These are phyloP conservation scores for Tachypleus tridentatus DNA, from an alignment of 1,140 invertebrate genomes.

Conservation along the genomic window DNA sequence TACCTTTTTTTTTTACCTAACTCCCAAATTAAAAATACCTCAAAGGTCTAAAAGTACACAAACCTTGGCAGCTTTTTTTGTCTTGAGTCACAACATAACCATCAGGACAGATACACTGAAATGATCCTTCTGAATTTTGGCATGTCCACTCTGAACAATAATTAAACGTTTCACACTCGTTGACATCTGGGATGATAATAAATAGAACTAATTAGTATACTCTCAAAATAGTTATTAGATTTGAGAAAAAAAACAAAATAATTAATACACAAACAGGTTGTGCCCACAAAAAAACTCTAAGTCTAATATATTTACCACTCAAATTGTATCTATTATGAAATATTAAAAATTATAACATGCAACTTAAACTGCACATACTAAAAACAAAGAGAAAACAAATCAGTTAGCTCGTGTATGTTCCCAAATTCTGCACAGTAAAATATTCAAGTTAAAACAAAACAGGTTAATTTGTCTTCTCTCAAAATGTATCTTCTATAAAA, in stretches of 20 bases:
- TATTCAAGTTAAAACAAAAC: no score
- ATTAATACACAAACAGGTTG: slow-evolving; percentile 41
- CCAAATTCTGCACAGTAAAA: no score
- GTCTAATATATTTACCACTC: slow-evolving; percentile 55
- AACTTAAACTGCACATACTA: no score
- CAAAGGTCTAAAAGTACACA: no score
- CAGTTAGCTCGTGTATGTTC: no score
- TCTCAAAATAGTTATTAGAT: slow-evolving; percentile 41
- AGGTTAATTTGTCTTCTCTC: no score
- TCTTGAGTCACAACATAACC: slow-evolving; percentile 66
- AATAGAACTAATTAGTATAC: no score
- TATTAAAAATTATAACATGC: slow-evolving; percentile 41
- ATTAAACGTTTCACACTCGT: slow-evolving; percentile 66
- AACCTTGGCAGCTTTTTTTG: slow-evolving; percentile 52
- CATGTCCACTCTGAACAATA: slow-evolving; percentile 78
- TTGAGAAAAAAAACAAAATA: slow-evolving; percentile 56
- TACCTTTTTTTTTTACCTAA: no score
- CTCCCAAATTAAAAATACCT: no score
- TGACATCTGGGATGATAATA: slow-evolving; percentile 48
- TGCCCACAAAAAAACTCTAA: slow-evolving; percentile 56
- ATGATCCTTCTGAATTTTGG: slow-evolving; percentile 74
- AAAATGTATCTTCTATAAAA: no score
- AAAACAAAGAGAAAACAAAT: no score
- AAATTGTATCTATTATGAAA: slow-evolving; percentile 27
- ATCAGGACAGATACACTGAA: slow-evolving; percentile 67